These are phyloP conservation scores for Dascyllus trimaculatus DNA, from an alignment of 2,113 vertebrate genomes.

Conservation along the genomic window DNA sequence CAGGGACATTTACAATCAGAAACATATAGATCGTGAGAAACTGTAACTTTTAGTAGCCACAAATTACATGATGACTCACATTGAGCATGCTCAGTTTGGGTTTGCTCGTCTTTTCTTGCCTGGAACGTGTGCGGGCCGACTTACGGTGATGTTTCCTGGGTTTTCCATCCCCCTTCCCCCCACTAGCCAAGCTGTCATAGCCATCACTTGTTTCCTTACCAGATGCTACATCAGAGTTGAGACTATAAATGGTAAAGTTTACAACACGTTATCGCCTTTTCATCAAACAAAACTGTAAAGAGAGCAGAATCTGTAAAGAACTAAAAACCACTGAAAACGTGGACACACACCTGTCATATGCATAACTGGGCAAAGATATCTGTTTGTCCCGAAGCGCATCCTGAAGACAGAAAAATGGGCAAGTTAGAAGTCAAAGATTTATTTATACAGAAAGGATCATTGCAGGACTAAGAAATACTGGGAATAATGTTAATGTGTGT, in stretches of 20 bases:
- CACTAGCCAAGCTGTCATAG: slow-evolving; percentile 88
- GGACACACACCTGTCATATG: slow-evolving; percentile 90
- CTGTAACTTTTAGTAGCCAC: background rate
- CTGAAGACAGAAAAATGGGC: slow-evolving; percentile 75
- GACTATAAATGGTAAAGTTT: slow-evolving; percentile 58
- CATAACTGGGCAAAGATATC: slow-evolving; percentile 82
- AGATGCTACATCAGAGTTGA: slow-evolving; percentile 91
- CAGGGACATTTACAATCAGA: slow-evolving; percentile 8
- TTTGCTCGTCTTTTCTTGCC: slow-evolving; percentile 93
- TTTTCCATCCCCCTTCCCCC: slow-evolving; percentile 91
- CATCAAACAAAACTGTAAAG: background rate
- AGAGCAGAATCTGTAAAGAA: slow-evolving; percentile 6
- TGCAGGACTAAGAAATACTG: background rate
- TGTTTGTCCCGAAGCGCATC: slow-evolving; percentile 88
- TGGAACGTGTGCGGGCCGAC: slow-evolving; percentile 92
- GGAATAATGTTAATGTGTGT: background rate
- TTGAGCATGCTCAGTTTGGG: slow-evolving; percentile 98
- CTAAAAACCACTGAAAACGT: background rate
- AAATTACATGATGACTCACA: slow-evolving; percentile 63
- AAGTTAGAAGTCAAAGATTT: background rate
- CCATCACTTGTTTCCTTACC: slow-evolving; percentile 95
- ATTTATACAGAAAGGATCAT: slow-evolving; percentile 1
- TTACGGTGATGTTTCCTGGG: slow-evolving; percentile 93
- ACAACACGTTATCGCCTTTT: background rate
- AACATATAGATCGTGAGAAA: background rate